Conservation (phyloP, 2,113 vertebrate genomes). For the human region DNA sequence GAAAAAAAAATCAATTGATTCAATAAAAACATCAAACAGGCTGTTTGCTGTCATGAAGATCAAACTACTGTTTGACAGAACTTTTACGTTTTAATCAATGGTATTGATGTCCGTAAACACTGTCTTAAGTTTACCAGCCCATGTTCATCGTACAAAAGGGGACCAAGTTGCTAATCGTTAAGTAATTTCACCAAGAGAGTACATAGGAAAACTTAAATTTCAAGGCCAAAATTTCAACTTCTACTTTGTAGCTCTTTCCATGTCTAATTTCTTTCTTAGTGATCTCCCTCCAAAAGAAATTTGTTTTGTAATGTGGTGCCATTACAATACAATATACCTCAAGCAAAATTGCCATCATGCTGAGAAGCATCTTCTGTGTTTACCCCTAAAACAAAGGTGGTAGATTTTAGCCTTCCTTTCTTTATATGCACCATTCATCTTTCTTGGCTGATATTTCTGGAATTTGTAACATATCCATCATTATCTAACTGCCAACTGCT, state of each 20-base stretch:
- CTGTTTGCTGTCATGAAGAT: conserved; percentile 75
- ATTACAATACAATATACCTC: conserved; percentile 69
- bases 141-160: conserved; percentile 31
- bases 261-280: conserved; percentile 18
- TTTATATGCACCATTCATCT: conserved; percentile 80
- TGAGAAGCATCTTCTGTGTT: conserved; percentile 76
- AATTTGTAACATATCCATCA: conserved; percentile 82
- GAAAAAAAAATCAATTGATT: conserved; percentile 74
- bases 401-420: conserved; percentile 78
- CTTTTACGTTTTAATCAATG: conserved; percentile 76
- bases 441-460: conserved; percentile 75
- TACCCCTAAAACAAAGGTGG: conserved; percentile 79
- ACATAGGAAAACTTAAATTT: background rate
- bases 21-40: conserved; percentile 80
- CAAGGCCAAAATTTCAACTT: conserved; percentile 7
- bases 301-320: background rate
- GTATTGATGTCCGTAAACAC: conserved; percentile 66
- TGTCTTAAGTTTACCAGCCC: conserved; percentile 48
- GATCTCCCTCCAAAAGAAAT: background rate
- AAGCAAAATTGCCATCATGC: conserved; percentile 65
- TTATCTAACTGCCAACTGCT: conserved; percentile 87
- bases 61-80: conserved; percentile 77
- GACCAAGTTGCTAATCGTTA: background rate
- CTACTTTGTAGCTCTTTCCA: background rate
- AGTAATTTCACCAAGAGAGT: conserved; percentile 41